Base-by-base conservation (phyloP, 1,140 invertebrate species). In the Delia radicum region DNA sequence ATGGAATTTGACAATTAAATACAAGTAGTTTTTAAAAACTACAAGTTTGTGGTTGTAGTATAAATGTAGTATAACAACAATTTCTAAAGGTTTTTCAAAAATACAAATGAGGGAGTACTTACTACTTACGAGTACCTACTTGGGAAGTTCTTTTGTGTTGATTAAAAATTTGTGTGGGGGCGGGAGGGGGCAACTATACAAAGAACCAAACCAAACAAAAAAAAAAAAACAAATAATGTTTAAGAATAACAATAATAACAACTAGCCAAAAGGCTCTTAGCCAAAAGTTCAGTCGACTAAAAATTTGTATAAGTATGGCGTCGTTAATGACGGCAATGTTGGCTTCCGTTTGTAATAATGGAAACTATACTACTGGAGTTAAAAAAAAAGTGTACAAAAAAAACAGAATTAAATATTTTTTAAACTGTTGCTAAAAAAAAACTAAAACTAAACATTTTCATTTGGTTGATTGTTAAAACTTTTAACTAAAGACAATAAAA, bases 231-330 rank as follows among this genome's bases (percentile, higher is more conserved):
- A 55, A 55, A 55, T 55, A 55, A 55, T 55, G 15, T 55, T 55
- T 21, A 21, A 55, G 18, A 55, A 55, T 55, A 12, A 21, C 21
- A 55, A 24, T 21, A 46, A 5, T 15, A 3, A 55, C 46, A 55
- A 55, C 46, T 21, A 55, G 65, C 65, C 31, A 69, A 69, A 69
- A 33, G 65, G 65, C 28, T 18, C 18, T 69, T 18, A 33, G 65
- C 65, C 65, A 69, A 69, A 18, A 33, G 18, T 69, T 31, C 18
- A 69, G 28, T 37, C 29, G 31, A 33, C 65, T 37, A 12, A 33
- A 69, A 33, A 69, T 3, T 55, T 55, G 12, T 21, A 33, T 21
- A 33, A 33, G 6, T 18, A 13, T 65, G 27, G 18, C 8, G 29
- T 69, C 10, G 0, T 31, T 33, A 69, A 69, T 33, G 63, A 29